Conservation (phyloP, 2,888 invertebrate genomes). For the Cheilosia scutellata region DNA sequence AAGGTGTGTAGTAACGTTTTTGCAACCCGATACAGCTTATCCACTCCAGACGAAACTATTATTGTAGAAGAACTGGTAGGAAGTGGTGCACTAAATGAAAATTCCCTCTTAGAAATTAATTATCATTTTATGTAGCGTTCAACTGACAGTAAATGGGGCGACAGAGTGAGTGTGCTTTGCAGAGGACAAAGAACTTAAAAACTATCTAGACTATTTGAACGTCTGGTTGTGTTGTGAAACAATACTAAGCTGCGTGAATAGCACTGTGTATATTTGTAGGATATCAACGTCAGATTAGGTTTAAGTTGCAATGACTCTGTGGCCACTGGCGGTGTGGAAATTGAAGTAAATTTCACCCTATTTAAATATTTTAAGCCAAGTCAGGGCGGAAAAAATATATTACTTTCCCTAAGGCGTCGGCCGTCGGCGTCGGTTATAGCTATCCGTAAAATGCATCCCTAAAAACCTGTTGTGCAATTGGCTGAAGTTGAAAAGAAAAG, state of each 20-base stretch:
- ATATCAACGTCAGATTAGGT: neutral
- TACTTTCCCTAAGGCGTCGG: too few species aligned
- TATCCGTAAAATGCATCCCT: too few species aligned
- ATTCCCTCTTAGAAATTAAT: neutral
- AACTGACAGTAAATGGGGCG: neutral
- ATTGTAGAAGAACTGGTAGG: neutral
- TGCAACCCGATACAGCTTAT: neutral
- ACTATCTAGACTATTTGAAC: neutral
- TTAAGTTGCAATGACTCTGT: too few species aligned
- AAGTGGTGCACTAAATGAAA: neutral
- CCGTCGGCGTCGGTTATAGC: too few species aligned
- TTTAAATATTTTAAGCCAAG: too few species aligned
- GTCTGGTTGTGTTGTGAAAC: neutral
- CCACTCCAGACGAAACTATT: too few species aligned
- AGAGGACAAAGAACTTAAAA: neutral
- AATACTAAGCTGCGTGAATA: neutral
- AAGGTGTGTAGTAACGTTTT: neutral
- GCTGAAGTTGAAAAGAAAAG: too few species aligned
- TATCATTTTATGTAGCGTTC: neutral
- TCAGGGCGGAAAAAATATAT: too few species aligned
- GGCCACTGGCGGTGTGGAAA: too few species aligned
- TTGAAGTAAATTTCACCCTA: too few species aligned
- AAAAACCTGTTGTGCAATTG: too few species aligned
- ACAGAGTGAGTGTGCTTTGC: neutral
- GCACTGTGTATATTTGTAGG: neutral